These are phyloP conservation scores for Acronicta leporina DNA, from an alignment of 2,888 invertebrate species.

Conservation along the genomic window DNA sequence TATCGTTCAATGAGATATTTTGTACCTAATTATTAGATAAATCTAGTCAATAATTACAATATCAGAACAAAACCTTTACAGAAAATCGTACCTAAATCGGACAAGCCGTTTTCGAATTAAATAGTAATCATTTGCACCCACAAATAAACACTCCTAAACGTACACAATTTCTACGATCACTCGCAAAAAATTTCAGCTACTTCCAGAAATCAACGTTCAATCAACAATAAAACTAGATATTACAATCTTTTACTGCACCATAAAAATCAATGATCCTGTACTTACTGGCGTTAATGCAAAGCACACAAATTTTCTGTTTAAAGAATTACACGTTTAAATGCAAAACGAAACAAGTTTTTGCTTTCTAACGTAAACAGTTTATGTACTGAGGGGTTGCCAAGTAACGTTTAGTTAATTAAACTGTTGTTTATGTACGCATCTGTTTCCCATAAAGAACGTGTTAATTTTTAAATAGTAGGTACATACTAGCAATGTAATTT, in stretches of 20 bases:
- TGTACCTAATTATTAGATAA: no score
- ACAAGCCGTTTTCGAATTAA: no score
- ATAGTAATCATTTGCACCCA: no score
- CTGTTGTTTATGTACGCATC: slow-evolving; percentile 10
- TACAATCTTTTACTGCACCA: slow-evolving; percentile 1
- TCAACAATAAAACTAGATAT: neutral
- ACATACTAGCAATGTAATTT: slow-evolving; percentile 9
- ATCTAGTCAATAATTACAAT: no score
- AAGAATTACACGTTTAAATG: slow-evolving; percentile 10
- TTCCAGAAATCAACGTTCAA: neutral
- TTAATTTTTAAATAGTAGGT: neutral
- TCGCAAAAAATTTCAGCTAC: no score
- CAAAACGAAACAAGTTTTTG: no score
- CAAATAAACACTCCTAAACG: no score
- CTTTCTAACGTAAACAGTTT: slow-evolving; percentile 10
- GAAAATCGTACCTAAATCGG: no score
- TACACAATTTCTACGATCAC: no score
- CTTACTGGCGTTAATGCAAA: slow-evolving; percentile 9
- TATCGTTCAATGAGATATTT: no score
- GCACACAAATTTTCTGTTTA: slow-evolving; percentile 10
- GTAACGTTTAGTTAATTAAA: slow-evolving; percentile 6
- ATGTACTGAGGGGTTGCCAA: slow-evolving; percentile 21
- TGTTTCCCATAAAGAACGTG: slow-evolving; percentile 12
- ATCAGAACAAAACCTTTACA: no score
- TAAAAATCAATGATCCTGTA: slow-evolving; percentile 19